Conservation (phyloP, 2,113 vertebrate species). For the Leptocoma aspasia region DNA sequence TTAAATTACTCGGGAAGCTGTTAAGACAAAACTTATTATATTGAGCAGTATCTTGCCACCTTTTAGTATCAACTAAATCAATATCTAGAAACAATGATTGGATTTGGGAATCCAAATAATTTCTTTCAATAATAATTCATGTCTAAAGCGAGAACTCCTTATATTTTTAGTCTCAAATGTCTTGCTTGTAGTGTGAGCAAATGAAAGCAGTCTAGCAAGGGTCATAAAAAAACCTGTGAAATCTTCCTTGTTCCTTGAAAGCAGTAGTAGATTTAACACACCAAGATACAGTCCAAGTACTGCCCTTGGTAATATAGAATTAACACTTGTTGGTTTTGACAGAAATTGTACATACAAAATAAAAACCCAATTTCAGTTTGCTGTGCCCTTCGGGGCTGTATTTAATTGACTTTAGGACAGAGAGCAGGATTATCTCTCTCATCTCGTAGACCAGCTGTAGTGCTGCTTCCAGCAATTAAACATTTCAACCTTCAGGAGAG, state of each 20-base stretch:
- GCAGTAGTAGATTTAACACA: background rate
- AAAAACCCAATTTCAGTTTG: background rate
- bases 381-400: background rate
- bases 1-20: background rate
- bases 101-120: background rate
- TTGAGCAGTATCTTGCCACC: background rate
- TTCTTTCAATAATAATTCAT: background rate
- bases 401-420: background rate
- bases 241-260: background rate
- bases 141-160: background rate
- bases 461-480: background rate
- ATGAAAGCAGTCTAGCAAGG: background rate
- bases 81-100: background rate
- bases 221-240: background rate
- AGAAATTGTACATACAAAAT: background rate
- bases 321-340: background rate
- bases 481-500: background rate
- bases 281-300: background rate
- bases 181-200: background rate
- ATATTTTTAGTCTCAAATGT: background rate
- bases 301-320: background rate
- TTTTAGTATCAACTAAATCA: background rate
- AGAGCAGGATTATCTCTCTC: background rate
- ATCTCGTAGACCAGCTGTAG: background rate
- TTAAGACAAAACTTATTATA: background rate